Evolutionary conservation across 2,113 vertebrate genomes (phyloP), one percentile per base, ranked within the genome.

Genomic region (Pagrus major): DNA sequence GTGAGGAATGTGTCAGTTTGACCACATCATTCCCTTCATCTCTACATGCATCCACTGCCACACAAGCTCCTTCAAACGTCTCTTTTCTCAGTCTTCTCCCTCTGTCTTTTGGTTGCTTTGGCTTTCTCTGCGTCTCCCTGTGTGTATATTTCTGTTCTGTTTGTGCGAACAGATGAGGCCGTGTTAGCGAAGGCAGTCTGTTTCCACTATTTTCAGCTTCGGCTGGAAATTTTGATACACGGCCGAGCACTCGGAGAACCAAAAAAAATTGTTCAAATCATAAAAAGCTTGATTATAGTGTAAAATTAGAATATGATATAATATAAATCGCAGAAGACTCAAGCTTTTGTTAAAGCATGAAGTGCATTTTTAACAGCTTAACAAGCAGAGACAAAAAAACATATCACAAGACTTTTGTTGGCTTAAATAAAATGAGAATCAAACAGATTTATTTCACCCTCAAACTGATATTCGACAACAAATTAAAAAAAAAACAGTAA

Each of bases 1-100:
- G 86, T 83, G 84, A 93, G 91, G 93, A 93, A 94, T 95, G 91
- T 93, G 87, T 90, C 91, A 78, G 72, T 88, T 81, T 91, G 89
- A 80, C 87, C 86, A 47, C 86, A 86, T 88, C 80, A 23, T 76
- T 29, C 49, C 70, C 76, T 84, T 82, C 83, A 46, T 81, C 59
- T 68, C 83, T 54, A 15, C 51, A 33, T 66, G 12, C 51, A 33
- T 66, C 72, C 54, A 16, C 58, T 14, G 68, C 54, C 69, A 59
- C 52, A 27, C n/a, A 1, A 41, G 27, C 42, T 44, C 29, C 46
- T 44, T 71, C 35, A 46, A n/a, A 72, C 11, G 42, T 68, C 76
- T 75, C 71, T 56, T 44, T 20, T 59, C 29, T 44, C 39, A 21
- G 20, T 25, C 29, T 47, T 44, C 54, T 65, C 11, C 35, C 11